phyloP scores from a whole-genome alignment of 1,140 invertebrate species.

The Wiebesia pumilae region DNA sequence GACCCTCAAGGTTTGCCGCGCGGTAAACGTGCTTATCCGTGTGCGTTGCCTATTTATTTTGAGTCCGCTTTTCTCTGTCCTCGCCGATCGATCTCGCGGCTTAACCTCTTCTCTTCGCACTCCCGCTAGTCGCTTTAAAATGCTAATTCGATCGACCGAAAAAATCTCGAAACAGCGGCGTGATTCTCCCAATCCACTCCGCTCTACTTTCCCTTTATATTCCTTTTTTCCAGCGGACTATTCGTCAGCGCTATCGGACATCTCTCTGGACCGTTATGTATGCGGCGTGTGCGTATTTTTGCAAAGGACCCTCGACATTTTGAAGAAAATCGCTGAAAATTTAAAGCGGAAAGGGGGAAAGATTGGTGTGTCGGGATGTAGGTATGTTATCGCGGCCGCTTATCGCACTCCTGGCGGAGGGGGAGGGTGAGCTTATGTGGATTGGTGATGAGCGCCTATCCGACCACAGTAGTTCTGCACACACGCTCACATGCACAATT shows the following conservation, averaged over 20 bases:
- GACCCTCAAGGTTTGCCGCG: neutral
- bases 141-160: conserved; percentile 55
- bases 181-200: neutral
- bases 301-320: conserved; percentile 60
- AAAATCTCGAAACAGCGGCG: conserved; percentile 62
- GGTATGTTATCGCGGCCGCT: conserved; percentile 35
- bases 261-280: conserved; percentile 28
- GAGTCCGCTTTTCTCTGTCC: no score
- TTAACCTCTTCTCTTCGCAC: neutral
- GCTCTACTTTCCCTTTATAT: neutral
- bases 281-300: conserved; percentile 29
- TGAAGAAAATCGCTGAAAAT: conserved; percentile 74
- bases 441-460: neutral
- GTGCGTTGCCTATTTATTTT: neutral
- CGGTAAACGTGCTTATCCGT: neutral
- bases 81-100: neutral
- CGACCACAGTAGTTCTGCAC: conserved; percentile 27
- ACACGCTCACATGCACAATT: conserved; percentile 32
- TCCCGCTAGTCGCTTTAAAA: neutral
- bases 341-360: conserved; percentile 62
- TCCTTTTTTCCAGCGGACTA: conserved; percentile 54
- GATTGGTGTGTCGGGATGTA: no score
- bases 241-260: conserved; percentile 68
- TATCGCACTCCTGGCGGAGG: conserved; percentile 43
- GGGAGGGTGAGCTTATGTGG: conserved; percentile 38